Evolutionary conservation across 2,888 invertebrate genomes (phyloP), one percentile per base, ranked within the genome.

Genomic region (Bruchidius siliquastri): DNA sequence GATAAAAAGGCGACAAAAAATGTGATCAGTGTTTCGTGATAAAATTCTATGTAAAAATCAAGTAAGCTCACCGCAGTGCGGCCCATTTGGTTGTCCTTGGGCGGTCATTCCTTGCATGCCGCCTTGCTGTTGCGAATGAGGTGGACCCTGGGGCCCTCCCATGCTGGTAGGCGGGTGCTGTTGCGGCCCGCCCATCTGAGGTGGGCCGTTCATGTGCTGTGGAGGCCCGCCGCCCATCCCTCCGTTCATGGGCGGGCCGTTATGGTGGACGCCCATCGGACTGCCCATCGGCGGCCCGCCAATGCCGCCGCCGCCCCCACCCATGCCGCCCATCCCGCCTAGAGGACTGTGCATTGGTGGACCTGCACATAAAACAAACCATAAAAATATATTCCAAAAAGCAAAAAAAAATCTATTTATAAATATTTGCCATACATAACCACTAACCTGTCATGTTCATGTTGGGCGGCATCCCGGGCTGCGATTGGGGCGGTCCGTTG

Each of bases 161-260:
- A 92, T 18, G 92, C 92, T 72, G 91, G 90, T 87, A 13, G 49
- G 49, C 49, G 49, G 49, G 13, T 49, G 49, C 74, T 49, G 77
- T 77, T 74, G 68, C 22, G 77, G 92, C 87, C 92, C 93, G 80
- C 92, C 93, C 90, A 94, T 92, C 13, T 21, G 22, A 8, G 72
- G 74, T 91, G 93, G 72, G 91, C 92, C 92, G 92, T 93, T 85
- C 86, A 88, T 89, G 6, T 89, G 88, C 8, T 2, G 68, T 3
- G 21, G 68, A 8, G 21, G 21, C 1, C 68, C 68, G 78, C 86
- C 87, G 21, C 88, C 88, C 8, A 20, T 22, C 89, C 92, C 92
- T 66, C 92, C 92, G 76, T 91, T 91, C 91, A 93, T 93, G 8
- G 92, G 92, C 70, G 92, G 91, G 87, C 77, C 79, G 22, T 68